A percentile compares a stretch with the other conserved stretches of the same genome.
phyloP scores from a whole-genome alignment of 2,888 invertebrate genomes.

The Eugnorisma glareosa region DNA sequence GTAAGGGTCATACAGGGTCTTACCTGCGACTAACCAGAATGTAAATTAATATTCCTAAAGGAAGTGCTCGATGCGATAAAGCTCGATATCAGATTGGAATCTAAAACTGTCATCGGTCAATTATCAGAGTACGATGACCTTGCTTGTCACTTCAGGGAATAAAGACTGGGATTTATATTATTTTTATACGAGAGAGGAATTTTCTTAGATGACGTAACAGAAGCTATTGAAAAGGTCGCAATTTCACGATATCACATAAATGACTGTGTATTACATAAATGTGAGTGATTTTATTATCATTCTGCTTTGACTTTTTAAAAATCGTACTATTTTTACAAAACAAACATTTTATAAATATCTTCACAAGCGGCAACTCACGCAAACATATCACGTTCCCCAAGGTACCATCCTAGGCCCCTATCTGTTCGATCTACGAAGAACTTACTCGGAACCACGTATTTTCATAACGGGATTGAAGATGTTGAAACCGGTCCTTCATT shows the following conservation, averaged over 20 bases:
- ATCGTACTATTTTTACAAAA: constrained; percentile 13
- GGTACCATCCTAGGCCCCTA: constrained; percentile 57
- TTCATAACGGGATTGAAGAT: constrained; percentile 64
- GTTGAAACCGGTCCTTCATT: constrained; percentile 56
- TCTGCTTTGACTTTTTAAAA: not conserved
- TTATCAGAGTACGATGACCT: constrained; percentile 25
- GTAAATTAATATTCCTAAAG: constrained; percentile 65
- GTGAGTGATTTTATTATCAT: no score
- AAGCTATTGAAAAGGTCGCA: constrained; percentile 21
- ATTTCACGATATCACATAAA: not conserved
- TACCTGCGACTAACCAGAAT: constrained; percentile 31
- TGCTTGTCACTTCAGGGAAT: constrained; percentile 11
- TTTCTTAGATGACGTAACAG: constrained; percentile 10
- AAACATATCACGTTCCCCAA: constrained; percentile 53
- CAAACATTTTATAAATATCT: constrained; percentile 31
- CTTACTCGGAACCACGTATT: constrained; percentile 58
- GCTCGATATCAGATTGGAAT: constrained; percentile 41
- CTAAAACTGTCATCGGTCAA: constrained; percentile 40
- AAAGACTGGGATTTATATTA: constrained; percentile 18
- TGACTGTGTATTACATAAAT: no score
- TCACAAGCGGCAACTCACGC: constrained; percentile 34
- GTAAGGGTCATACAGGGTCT: constrained; percentile 12
- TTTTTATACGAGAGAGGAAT: not conserved
- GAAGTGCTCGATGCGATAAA: constrained; percentile 45
- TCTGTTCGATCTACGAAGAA: constrained; percentile 54